phyloP scores from a whole-genome alignment of 23 tunicate species.

The Oikopleura dioica region DNA sequence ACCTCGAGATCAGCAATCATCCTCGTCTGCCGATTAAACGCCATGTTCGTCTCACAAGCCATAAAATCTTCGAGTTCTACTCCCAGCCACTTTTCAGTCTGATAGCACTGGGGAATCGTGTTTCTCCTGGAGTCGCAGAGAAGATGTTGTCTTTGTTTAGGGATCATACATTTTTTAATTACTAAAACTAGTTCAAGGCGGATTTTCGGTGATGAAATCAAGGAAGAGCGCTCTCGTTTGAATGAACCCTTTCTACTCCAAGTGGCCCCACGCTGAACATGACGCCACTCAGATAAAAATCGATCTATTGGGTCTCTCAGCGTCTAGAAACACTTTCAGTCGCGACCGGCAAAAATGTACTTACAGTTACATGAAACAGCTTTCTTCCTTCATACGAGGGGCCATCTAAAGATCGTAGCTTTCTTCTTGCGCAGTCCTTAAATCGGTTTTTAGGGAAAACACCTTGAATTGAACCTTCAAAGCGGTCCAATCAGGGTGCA shows the following conservation, averaged over 20 bases:
- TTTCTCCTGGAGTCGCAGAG: not conserved
- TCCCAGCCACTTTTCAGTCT: not conserved
- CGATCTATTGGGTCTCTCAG: not conserved
- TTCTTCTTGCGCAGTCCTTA: too few relatives aligned
- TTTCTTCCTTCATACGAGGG: too few relatives aligned
- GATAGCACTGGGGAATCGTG: not conserved
- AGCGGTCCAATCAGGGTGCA: slow-evolving; percentile 11
- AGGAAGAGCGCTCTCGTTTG: not conserved
- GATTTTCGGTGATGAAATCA: not conserved
- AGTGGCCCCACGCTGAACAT: not conserved
- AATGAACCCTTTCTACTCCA: not conserved
- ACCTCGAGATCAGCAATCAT: not conserved
- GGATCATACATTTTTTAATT: not conserved
- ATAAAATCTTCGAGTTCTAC: not conserved
- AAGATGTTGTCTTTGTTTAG: not conserved
- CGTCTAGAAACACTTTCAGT: not conserved
- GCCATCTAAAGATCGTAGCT: too few relatives aligned
- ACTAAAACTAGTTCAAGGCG: not conserved
- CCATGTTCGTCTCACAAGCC: not conserved
- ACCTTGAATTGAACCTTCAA: too few relatives aligned
- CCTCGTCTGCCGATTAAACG: not conserved
- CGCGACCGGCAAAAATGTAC: not conserved
- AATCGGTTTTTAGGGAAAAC: too few relatives aligned
- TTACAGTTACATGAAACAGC: too few relatives aligned
- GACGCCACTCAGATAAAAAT: slow-evolving; percentile 7